Conservation (phyloP, 2,797 vertebrate species). For the Amniataba percoides region DNA sequence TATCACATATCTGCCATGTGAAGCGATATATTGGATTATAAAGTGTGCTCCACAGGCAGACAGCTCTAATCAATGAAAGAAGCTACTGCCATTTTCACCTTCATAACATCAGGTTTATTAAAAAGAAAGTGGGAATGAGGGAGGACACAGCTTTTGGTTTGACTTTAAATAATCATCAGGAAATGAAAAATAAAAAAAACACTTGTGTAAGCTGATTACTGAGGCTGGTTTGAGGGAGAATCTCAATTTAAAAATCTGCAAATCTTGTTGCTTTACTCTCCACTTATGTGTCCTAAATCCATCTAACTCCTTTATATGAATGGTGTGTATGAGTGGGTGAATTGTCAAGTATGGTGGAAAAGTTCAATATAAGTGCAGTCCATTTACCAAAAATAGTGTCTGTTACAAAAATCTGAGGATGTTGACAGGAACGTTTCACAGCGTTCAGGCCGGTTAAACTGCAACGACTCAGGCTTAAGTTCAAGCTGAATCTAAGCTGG, state of each 20-base stretch:
- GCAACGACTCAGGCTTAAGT: background rate
- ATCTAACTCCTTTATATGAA: background rate
- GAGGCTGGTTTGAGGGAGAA: background rate
- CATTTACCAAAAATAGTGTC: background rate
- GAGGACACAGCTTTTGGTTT: background rate
- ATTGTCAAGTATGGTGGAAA: background rate
- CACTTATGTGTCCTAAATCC: no score
- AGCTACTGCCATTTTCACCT: constrained; percentile 2
- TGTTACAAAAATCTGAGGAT: background rate
- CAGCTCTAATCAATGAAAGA: constrained; percentile 7
- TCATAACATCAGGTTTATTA: background rate
- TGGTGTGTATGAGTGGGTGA: background rate
- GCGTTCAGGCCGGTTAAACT: constrained; percentile 1
- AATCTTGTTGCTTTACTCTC: no score
- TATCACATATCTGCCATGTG: no score
- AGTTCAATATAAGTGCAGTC: background rate
- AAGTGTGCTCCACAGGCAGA: constrained; percentile 5
- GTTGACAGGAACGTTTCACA: background rate
- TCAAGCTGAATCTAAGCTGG: background rate
- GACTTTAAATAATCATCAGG: no score
- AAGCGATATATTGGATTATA: background rate
- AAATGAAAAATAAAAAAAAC: background rate
- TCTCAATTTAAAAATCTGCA: background rate
- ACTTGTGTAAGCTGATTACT: background rate
- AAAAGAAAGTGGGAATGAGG: no score